These are phyloP conservation scores for Ecliptopera silaceata DNA, from an alignment of 2,888 invertebrate species.

Conservation along the genomic window DNA sequence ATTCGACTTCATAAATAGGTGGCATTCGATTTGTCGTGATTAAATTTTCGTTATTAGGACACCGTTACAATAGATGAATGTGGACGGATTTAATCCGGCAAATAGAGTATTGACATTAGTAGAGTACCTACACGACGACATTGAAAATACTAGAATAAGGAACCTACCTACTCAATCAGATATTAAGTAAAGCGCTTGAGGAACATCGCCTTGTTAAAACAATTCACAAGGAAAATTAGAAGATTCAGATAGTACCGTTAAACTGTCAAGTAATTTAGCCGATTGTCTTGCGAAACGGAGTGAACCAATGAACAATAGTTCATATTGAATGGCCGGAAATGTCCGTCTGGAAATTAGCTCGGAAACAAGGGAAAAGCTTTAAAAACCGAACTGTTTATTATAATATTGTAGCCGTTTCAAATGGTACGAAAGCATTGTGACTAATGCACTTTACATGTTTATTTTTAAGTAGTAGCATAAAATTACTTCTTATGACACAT, in stretches of 20 bases:
- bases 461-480: constrained; percentile 32
- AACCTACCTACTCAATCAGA: too few relatives aligned
- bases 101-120: constrained; percentile 61
- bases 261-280: constrained; percentile 66
- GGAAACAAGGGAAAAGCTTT: constrained; percentile 81
- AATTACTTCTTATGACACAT: constrained; percentile 23
- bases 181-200: neutral
- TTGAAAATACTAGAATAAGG: neutral
- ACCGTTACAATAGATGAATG: constrained; percentile 73
- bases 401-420: constrained; percentile 72
- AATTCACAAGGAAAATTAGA: constrained; percentile 27
- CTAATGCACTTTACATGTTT: constrained; percentile 73
- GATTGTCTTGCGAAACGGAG: constrained; percentile 75
- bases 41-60: constrained; percentile 78
- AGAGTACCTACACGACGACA: neutral
- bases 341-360: constrained; percentile 78
- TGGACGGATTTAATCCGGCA: constrained; percentile 73
- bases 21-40: constrained; percentile 82
- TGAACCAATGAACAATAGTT: constrained; percentile 79
- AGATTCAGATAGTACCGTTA: constrained; percentile 57
- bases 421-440: constrained; percentile 57
- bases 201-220: constrained; percentile 14
- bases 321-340: constrained; percentile 83
- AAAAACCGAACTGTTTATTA: constrained; percentile 72
- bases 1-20: constrained; percentile 81